phyloP scores from a whole-genome alignment of 2,797 vertebrate genomes.

The Alcedo atthis region DNA sequence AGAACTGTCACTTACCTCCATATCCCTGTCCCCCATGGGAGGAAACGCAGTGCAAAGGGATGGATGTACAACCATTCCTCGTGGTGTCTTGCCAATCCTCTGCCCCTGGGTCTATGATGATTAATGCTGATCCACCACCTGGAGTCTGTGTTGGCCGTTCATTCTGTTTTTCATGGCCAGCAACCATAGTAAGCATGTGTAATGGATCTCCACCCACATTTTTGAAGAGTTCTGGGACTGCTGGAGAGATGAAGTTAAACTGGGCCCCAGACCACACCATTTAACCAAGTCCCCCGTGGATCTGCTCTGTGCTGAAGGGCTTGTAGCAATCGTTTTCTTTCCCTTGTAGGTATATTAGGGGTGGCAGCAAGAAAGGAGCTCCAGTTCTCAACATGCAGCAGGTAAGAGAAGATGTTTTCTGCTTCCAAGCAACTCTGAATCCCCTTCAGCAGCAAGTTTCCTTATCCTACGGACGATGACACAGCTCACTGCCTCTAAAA shows the following conservation, averaged over 20 bases:
- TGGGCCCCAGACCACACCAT: neutral
- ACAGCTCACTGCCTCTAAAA: neutral
- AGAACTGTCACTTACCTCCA: neutral
- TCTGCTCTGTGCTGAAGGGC: neutral
- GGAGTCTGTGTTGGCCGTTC: conserved; percentile 14
- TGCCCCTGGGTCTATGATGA: neutral
- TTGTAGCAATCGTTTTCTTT: neutral
- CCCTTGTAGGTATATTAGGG: neutral
- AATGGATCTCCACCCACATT: conserved; percentile 36
- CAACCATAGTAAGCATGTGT: conserved; percentile 46
- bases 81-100: neutral
- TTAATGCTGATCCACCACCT: conserved; percentile 47
- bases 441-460: neutral
- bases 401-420: neutral
- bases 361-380: neutral
- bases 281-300: neutral
- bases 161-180: conserved; percentile 25
- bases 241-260: conserved; percentile 4
- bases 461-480: neutral
- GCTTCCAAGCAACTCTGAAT: neutral
- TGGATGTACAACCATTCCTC: neutral
- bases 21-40: neutral
- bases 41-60: neutral
- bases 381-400: neutral
- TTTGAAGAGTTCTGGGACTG: conserved; percentile 10